A percentile compares a stretch with the other conserved stretches of the same genome.
phyloP scores from a whole-genome alignment of 2,113 vertebrate genomes.

The Odontesthes bonariensis region DNA sequence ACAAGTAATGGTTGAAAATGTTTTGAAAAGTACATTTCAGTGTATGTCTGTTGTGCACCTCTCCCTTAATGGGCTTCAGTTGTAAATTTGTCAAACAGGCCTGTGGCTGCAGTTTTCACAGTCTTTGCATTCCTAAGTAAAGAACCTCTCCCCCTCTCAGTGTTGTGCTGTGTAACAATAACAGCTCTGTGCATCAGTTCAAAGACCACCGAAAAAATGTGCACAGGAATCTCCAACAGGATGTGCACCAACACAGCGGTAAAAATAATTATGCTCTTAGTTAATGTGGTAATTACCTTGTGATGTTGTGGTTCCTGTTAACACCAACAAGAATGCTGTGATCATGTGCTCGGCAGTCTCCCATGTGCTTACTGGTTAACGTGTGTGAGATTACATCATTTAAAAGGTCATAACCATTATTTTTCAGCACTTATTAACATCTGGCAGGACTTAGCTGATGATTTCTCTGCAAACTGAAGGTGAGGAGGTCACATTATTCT shows the following conservation, averaged over 20 bases:
- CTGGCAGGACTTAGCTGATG: conserved; percentile 5
- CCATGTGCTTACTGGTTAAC: conserved; percentile 19
- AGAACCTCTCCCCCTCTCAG: background rate
- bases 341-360: background rate
- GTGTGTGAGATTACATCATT: conserved; percentile 9
- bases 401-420: background rate
- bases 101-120: background rate
- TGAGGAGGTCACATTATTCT: background rate
- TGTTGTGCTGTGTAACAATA: background rate
- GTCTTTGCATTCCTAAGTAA: background rate
- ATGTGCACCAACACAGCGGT: background rate
- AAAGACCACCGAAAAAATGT: background rate
- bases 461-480: conserved; percentile 5
- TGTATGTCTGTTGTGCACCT: background rate
- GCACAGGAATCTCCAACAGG: background rate
- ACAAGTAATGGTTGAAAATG: too few species aligned
- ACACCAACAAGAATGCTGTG: conserved; percentile 1
- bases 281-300: conserved; percentile 1
- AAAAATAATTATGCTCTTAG: background rate
- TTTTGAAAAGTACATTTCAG: background rate
- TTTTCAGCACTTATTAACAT: background rate
- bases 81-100: background rate
- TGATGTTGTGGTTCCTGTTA: conserved; percentile 3
- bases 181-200: background rate
- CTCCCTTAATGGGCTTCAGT: too few species aligned